Evolutionary conservation across 2,888 invertebrate species (phyloP).

Genomic region (Drosophila meridionalis): DNA sequence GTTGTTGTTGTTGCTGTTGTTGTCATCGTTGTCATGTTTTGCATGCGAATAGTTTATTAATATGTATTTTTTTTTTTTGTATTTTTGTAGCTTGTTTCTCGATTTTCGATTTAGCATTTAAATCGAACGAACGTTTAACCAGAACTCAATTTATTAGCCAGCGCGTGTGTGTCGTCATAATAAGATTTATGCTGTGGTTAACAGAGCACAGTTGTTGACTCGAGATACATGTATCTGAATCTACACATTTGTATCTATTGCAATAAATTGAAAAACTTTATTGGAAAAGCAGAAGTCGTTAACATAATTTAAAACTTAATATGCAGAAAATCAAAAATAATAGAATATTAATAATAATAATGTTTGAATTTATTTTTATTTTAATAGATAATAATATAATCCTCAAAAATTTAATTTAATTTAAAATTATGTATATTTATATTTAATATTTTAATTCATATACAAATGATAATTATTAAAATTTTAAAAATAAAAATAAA

Average conservation of each 20-base stretch:
- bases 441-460: too few species aligned
- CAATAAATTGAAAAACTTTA: slow-evolving; percentile 2
- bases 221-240: background rate
- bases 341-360: too few species aligned
- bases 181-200: slow-evolving; percentile 61
- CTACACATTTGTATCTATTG: slow-evolving; percentile 14
- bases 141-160: slow-evolving; percentile 46
- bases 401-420: too few species aligned
- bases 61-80: slow-evolving; percentile 15
- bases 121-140: slow-evolving; percentile 50
- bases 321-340: too few species aligned
- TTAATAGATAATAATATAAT: too few species aligned
- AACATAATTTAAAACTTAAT: background rate
- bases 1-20: slow-evolving; percentile 14
- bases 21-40: slow-evolving; percentile 24
- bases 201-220: slow-evolving; percentile 48
- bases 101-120: slow-evolving; percentile 39
- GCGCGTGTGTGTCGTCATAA: slow-evolving; percentile 59
- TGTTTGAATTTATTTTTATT: too few species aligned
- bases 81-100: slow-evolving; percentile 6
- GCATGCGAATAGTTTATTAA: slow-evolving; percentile 55
- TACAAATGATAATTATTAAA: too few species aligned
- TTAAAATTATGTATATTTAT: too few species aligned
- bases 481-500: too few species aligned
- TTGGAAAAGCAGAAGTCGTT: background rate